A percentile compares a stretch with the other conserved stretches of the same genome.
phyloP scores from a whole-genome alignment of 2,797 vertebrate species.

The Trachurus trachurus region DNA sequence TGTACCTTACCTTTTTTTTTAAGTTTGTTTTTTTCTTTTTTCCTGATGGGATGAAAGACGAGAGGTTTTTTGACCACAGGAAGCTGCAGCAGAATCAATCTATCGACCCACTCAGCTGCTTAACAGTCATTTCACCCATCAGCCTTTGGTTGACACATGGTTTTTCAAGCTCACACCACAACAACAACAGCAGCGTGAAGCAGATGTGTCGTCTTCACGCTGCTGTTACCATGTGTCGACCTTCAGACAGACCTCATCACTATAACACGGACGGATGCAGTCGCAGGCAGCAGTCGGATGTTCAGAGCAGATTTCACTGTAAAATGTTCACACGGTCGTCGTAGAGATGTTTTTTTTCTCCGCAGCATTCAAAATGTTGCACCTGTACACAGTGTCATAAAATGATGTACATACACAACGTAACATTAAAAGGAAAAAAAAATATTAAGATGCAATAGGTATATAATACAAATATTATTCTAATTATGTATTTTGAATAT shows the following conservation, averaged over 20 bases:
- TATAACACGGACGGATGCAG: constrained; percentile 30
- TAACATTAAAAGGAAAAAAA: constrained; percentile 47
- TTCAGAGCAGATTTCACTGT: constrained; percentile 44
- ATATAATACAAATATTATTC: constrained; percentile 77
- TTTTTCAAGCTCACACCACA: neutral
- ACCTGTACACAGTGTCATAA: constrained; percentile 74
- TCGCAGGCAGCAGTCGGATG: constrained; percentile 27
- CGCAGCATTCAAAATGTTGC: constrained; percentile 58
- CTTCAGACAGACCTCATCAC: constrained; percentile 65
- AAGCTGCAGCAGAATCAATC: constrained; percentile 31
- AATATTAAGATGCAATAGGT: constrained; percentile 83
- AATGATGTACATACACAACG: constrained; percentile 76
- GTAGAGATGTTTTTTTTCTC: constrained; percentile 26
- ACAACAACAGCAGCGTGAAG: constrained; percentile 1
- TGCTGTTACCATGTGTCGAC: constrained; percentile 20
- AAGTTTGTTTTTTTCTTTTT: constrained; percentile 8
- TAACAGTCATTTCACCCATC: constrained; percentile 39
- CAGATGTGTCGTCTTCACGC: constrained; percentile 8
- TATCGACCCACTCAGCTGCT: constrained; percentile 10
- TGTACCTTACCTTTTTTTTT: constrained; percentile 62
- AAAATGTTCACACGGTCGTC: constrained; percentile 54
- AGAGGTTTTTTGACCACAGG: neutral
- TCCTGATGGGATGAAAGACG: constrained; percentile 40
- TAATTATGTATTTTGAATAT: constrained; percentile 83
- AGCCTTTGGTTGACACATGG: constrained; percentile 35